These are phyloP conservation scores for Clarias gariepinus DNA, from an alignment of 2,113 vertebrate genomes.

Conservation along the genomic window DNA sequence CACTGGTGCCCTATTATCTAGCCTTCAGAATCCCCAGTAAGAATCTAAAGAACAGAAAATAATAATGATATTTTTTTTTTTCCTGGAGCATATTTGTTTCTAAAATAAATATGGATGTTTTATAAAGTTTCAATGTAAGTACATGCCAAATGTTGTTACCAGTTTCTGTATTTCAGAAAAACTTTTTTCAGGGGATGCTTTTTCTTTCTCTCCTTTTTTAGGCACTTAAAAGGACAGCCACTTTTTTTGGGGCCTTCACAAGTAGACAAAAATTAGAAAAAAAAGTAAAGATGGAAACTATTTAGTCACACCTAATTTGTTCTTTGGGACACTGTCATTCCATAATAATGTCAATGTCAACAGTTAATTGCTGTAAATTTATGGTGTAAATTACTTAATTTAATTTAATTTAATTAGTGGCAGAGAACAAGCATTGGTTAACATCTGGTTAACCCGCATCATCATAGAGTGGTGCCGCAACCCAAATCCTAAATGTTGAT, in stretches of 20 bases:
- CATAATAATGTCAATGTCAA: not conserved
- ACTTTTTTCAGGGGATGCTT: no score
- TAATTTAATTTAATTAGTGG: not conserved
- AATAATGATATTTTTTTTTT: no score
- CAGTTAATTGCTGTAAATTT: not conserved
- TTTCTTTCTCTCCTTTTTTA: not conserved
- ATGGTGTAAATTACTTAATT: no score
- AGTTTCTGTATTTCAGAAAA: no score
- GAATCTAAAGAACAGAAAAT: no score
- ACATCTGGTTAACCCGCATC: not conserved
- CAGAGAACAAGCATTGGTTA: not conserved
- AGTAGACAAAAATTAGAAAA: not conserved
- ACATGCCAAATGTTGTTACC: not conserved
- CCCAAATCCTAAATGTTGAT: not conserved
- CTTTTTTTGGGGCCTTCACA: not conserved
- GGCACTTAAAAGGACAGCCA: not conserved
- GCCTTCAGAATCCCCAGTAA: no score
- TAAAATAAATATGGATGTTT: not conserved
- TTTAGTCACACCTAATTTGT: not conserved
- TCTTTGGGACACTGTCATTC: not conserved
- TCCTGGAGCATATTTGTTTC: not conserved
- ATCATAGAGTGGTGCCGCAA: not conserved
- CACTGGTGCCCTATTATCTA: no score
- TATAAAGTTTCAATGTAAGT: not conserved
- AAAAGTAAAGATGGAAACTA: not conserved